A percentile compares a stretch with the other conserved stretches of the same genome.
phyloP scores from a whole-genome alignment of 2,113 vertebrate genomes.

The Zosterops lateralis region DNA sequence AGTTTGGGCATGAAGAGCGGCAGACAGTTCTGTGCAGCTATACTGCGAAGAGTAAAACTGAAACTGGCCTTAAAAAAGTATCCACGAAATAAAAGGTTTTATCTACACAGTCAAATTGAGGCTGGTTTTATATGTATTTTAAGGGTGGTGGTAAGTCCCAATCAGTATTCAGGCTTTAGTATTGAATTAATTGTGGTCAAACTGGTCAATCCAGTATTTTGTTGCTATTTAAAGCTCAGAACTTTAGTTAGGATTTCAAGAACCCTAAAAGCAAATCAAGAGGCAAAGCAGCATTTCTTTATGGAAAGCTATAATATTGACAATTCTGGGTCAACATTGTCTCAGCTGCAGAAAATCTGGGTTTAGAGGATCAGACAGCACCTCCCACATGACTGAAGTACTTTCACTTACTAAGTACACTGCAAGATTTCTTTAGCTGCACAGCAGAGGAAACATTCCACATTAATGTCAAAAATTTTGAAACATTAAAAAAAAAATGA shows the following conservation, averaged over 20 bases:
- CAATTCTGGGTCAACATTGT: not conserved
- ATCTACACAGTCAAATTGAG: not conserved
- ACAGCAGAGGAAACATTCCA: not conserved
- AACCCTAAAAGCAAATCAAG: not conserved
- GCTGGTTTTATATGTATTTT: not conserved
- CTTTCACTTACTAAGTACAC: not conserved
- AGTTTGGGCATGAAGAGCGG: not conserved
- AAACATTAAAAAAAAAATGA: not conserved
- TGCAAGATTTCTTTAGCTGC: not conserved
- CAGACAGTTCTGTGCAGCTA: not conserved
- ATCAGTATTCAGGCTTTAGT: not conserved
- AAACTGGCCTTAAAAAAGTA: not conserved
- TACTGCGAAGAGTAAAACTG: not conserved
- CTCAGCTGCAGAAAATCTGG: not conserved
- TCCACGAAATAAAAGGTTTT: not conserved
- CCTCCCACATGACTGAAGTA: not conserved
- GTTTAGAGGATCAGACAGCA: not conserved
- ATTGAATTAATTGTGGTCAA: not conserved
- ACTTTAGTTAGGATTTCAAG: not conserved
- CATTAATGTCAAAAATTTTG: not conserved
- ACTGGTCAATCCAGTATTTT: slow-evolving; percentile 5
- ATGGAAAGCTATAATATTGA: not conserved
- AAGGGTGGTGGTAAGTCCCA: not conserved
- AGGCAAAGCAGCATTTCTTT: not conserved
- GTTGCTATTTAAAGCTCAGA: not conserved